These are phyloP conservation scores for Eupithecia pulchellata DNA, from an alignment of 2,888 invertebrate species.

Conservation along the genomic window DNA sequence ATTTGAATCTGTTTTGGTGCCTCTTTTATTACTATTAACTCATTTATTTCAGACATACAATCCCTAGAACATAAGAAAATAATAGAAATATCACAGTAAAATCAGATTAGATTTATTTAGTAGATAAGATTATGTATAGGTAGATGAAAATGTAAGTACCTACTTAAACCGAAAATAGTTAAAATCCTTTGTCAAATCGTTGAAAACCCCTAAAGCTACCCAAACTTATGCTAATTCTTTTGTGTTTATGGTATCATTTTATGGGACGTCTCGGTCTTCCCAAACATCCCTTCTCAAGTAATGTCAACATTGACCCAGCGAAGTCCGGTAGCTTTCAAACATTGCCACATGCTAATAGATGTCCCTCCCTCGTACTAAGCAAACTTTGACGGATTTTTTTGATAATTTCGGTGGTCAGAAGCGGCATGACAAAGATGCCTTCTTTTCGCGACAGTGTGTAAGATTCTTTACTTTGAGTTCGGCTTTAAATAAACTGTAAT, in stretches of 20 bases:
- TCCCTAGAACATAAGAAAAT: no score
- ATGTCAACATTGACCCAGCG: conserved; percentile 72
- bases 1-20: no score
- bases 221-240: background rate
- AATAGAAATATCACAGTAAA: no score
- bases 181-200: background rate
- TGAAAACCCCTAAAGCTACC: background rate
- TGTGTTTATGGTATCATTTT: background rate
- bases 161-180: no score
- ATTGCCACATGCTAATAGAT: conserved; percentile 79
- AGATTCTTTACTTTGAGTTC: background rate
- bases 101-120: no score
- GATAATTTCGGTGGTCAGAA: conserved; percentile 41
- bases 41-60: no score
- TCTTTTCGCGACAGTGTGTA: conserved; percentile 47
- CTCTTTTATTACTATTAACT: no score
- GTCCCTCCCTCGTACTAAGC: conserved; percentile 58
- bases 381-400: conserved; percentile 42
- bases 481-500: background rate
- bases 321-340: conserved; percentile 82
- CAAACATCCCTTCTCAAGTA: conserved; percentile 56
- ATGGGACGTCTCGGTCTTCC: conserved; percentile 1
- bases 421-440: background rate
- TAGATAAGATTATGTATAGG: no score
- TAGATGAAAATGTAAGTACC: no score